A percentile compares a stretch with the other conserved stretches of the same genome.
phyloP scores from a whole-genome alignment of 2,113 vertebrate genomes.

The Microcebus griseorufus region DNA sequence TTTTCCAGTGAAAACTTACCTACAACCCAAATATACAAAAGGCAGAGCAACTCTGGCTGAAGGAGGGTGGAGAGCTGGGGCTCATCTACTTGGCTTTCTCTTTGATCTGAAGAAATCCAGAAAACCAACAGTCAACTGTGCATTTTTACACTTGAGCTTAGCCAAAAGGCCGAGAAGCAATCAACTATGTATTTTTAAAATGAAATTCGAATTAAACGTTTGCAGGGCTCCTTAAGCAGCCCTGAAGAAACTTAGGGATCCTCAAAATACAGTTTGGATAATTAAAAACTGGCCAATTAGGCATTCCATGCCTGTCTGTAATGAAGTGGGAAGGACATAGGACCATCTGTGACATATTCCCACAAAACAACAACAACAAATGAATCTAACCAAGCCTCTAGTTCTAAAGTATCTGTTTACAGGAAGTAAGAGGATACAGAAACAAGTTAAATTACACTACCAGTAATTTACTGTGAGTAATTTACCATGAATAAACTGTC shows the following conservation, averaged over 20 bases:
- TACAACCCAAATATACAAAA: not conserved
- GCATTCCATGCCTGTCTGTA: not conserved
- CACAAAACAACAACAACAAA: not conserved
- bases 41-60: not conserved
- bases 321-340: not conserved
- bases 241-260: not conserved
- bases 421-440: constrained; percentile 11
- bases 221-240: not conserved
- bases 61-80: not conserved
- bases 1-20: constrained; percentile 26
- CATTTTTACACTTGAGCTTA: not conserved
- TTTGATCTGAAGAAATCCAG: not conserved
- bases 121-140: not conserved
- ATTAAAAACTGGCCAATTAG: not conserved
- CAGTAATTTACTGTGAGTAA: not conserved
- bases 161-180: too few species aligned
- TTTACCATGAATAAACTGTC: not conserved
- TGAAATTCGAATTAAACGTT: constrained; percentile 18
- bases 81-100: not conserved
- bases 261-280: not conserved
- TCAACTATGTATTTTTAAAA: not conserved
- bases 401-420: constrained; percentile 38
- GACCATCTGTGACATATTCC: not conserved
- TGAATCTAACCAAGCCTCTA: not conserved
- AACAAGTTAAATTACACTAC: constrained; percentile 35